Conservation (phyloP, 1,140 invertebrate genomes). For the Ceratosolen solmsi region DNA sequence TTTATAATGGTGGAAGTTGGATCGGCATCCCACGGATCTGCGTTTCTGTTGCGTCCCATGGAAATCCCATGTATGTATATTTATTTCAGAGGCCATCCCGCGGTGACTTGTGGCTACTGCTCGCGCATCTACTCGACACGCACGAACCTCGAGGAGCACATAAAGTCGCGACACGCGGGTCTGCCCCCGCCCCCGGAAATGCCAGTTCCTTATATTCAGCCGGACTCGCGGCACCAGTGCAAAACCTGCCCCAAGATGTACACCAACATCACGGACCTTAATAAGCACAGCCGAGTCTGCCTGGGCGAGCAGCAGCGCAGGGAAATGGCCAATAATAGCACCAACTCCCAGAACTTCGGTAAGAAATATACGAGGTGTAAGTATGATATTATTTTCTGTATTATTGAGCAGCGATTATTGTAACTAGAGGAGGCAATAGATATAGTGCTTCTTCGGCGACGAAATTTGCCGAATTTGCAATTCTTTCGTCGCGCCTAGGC, state of each 20-base stretch:
- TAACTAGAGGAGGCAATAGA: background rate
- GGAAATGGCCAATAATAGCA: constrained; percentile 52
- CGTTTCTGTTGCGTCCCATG: too few relatives aligned
- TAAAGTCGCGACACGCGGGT: constrained; percentile 71
- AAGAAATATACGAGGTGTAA: constrained; percentile 33
- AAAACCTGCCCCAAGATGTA: constrained; percentile 69
- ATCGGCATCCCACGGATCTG: too few relatives aligned
- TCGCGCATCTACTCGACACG: constrained; percentile 73
- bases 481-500: too few relatives aligned
- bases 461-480: too few relatives aligned
- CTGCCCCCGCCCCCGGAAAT: constrained; percentile 62
- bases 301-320: constrained; percentile 58
- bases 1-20: too few relatives aligned
- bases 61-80: too few relatives aligned
- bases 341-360: constrained; percentile 25
- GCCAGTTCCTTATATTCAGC: constrained; percentile 58
- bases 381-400: background rate
- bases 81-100: constrained; percentile 70
- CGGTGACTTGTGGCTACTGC: constrained; percentile 72
- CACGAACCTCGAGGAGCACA: constrained; percentile 72
- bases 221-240: constrained; percentile 67
- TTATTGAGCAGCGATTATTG: background rate
- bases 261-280: constrained; percentile 66
- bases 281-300: constrained; percentile 66
- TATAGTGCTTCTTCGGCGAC: too few relatives aligned